These are phyloP conservation scores for Delia radicum DNA, from an alignment of 1,140 invertebrate species.

Conservation along the genomic window DNA sequence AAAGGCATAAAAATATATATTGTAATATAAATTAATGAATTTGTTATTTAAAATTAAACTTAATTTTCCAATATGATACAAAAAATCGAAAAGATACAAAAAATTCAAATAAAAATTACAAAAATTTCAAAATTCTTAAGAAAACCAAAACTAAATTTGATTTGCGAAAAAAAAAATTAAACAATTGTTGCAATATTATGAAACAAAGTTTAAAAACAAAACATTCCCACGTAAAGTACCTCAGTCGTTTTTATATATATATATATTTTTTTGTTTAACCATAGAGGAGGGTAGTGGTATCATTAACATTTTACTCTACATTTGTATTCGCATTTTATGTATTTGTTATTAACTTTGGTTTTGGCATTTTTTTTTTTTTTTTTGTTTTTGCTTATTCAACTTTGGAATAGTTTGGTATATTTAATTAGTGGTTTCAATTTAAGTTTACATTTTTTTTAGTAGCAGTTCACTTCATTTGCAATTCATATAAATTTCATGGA, in stretches of 20 bases:
- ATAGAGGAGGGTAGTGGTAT: neutral
- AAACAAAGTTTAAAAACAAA: neutral
- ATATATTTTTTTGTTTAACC: too few relatives aligned
- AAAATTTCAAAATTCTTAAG: neutral
- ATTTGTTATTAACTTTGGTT: neutral
- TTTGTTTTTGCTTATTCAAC: neutral
- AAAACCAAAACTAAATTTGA: neutral
- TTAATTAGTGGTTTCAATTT: conserved; percentile 14
- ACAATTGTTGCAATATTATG: conserved; percentile 4
- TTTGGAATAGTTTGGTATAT: neutral
- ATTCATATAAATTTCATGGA: conserved; percentile 16
- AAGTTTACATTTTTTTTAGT: neutral
- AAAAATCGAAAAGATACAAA: neutral
- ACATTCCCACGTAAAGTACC: neutral
- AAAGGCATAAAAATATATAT: neutral
- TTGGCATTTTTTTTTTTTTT: neutral
- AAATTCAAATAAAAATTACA: neutral
- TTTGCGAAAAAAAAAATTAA: neutral
- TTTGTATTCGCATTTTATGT: neutral
- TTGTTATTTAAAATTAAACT: neutral
- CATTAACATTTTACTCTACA: conserved; percentile 1
- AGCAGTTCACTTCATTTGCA: conserved; percentile 14
- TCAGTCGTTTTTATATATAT: neutral
- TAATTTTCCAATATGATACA: neutral
- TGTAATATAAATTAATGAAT: neutral